Evolutionary conservation across 1,140 invertebrate species (phyloP), one percentile per base, ranked within the genome.

Genomic region (Pseudomyrmex dendroicus): DNA sequence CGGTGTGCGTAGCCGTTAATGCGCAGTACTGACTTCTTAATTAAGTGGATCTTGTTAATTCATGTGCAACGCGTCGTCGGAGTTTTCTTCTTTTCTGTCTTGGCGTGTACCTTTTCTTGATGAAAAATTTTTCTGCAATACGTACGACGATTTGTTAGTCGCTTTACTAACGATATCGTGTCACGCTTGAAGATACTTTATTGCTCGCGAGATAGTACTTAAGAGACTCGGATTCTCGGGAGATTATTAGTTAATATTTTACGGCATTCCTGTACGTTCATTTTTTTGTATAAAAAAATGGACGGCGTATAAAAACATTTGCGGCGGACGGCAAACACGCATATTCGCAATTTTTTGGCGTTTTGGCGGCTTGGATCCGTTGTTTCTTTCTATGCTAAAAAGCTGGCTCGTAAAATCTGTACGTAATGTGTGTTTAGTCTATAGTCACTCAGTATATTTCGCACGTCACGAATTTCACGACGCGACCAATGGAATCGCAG

Each of bases 21-120:
- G 83, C 84, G 86, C 80, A 50, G 44, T 80, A 67, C 63, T 52
- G 78, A 80, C 85, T 91, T 78, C 66, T 91, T 91, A 91, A 91
- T 91, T 90, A 91, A 88, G 44, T 67, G 68, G 61, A 85, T 74
- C 77, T 86, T 83, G 89, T 89, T 90, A 89, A 89, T 76, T 83
- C 83, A 68, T 50, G 72, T 66, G 73, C 73, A 48, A 54, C 25
- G 57, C 46, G 35, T 62, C 73, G 17, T 12, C 22, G n/a, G n/a
- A 17, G 82, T 86, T 70, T 82, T 72, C 66, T 74, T 50, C 59
- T 22, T 73, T 54, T 62, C 15, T 15, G n/a, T 52, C 22, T 44
- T 35, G 35, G 35, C 35, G 35, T 35, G 35, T 35, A 5, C 35
- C n/a, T n/a, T 64, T 15, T 20, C 5, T 12, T 9, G 2, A 9